Evolutionary conservation across 2,888 invertebrate species (phyloP).

Genomic region (Laspeyria flexula): DNA sequence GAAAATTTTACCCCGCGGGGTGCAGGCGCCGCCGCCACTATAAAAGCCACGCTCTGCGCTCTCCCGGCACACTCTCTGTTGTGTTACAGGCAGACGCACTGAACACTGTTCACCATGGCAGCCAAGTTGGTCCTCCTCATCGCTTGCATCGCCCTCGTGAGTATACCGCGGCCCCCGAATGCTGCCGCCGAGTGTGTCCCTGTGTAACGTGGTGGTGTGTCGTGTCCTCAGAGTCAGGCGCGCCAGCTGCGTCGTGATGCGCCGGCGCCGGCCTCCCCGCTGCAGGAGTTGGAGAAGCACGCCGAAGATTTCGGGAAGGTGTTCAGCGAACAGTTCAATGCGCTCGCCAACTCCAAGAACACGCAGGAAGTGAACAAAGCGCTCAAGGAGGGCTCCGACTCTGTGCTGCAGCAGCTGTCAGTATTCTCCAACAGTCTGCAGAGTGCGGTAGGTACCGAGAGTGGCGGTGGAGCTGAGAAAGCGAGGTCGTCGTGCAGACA

Average conservation of each 20-base stretch:
- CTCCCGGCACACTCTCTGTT: slow-evolving; percentile 51
- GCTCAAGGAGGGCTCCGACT: slow-evolving; percentile 68
- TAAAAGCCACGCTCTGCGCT: slow-evolving; percentile 29
- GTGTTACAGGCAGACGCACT: slow-evolving; percentile 48
- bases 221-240: slow-evolving; percentile 54
- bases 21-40: slow-evolving; percentile 21
- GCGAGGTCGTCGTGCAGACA: too few relatives aligned
- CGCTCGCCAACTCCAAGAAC: slow-evolving; percentile 68
- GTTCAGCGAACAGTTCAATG: slow-evolving; percentile 60
- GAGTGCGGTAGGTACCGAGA: slow-evolving; percentile 63
- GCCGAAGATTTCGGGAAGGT: slow-evolving; percentile 68
- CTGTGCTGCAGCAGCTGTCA: slow-evolving; percentile 64
- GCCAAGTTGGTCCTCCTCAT: slow-evolving; percentile 63
- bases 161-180: slow-evolving; percentile 53
- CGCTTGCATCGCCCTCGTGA: slow-evolving; percentile 74
- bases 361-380: slow-evolving; percentile 69
- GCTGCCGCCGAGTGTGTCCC: slow-evolving; percentile 27
- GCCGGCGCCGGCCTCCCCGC: slow-evolving; percentile 37
- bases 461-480: too few relatives aligned
- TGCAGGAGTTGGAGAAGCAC: slow-evolving; percentile 69
- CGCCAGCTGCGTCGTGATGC: slow-evolving; percentile 68
- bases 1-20: slow-evolving; percentile 30
- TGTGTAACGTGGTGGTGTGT: not conserved
- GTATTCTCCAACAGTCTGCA: slow-evolving; percentile 61
- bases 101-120: slow-evolving; percentile 54